A percentile compares a stretch with the other conserved stretches of the same genome.
Conservation (phyloP, 2,113 vertebrate genomes). For the Steatornis caripensis region DNA sequence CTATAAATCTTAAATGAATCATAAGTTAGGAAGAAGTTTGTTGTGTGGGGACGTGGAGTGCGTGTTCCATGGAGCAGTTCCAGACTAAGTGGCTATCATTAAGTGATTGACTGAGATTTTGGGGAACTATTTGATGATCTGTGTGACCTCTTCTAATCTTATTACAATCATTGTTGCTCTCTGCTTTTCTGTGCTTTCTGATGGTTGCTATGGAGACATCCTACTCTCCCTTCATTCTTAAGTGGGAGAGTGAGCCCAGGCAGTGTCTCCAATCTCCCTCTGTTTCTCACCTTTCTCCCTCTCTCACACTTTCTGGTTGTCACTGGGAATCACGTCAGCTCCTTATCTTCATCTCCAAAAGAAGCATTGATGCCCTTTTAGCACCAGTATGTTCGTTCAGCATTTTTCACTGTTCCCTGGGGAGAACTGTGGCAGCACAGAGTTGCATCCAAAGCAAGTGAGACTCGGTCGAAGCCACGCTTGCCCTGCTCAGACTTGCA, state of each 20-base stretch:
- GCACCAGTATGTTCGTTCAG: neutral
- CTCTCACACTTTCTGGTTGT: slow-evolving; percentile 43
- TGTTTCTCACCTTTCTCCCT: slow-evolving; percentile 41
- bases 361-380: slow-evolving; percentile 25
- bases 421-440: neutral
- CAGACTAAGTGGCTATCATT: neutral
- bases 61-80: neutral
- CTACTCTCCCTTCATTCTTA: slow-evolving; percentile 29
- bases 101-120: neutral
- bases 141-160: slow-evolving; percentile 57
- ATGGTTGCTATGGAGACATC: slow-evolving; percentile 50
- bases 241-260: slow-evolving; percentile 2
- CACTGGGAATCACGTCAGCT: slow-evolving; percentile 8
- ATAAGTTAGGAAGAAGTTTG: neutral
- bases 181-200: slow-evolving; percentile 45
- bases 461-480: neutral
- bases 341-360: slow-evolving; percentile 9
- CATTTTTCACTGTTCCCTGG: neutral
- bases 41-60: neutral
- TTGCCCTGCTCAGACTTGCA: neutral
- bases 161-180: slow-evolving; percentile 42
- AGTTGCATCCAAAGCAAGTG: neutral
- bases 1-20: neutral
- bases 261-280: neutral
- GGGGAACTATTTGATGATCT: slow-evolving; percentile 15